A percentile compares a stretch with the other conserved stretches of the same genome.
Conservation (phyloP, 2,888 invertebrate genomes). For the Tanypteryx hageni region DNA sequence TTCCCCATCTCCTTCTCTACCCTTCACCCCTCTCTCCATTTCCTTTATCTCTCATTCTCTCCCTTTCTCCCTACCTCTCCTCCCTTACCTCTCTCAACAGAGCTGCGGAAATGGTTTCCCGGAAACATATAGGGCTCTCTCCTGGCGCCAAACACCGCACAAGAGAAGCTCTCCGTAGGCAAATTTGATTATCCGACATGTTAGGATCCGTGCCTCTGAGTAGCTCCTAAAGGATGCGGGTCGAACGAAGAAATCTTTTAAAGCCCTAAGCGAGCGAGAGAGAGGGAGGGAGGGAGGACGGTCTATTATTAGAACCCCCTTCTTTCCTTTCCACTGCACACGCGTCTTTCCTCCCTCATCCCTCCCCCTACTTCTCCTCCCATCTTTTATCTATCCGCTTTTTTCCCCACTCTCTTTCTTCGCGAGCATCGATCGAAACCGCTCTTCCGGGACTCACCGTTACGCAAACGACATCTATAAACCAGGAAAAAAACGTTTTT, state of each 20-base stretch:
- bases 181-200: constrained; percentile 19
- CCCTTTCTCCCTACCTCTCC: background rate
- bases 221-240: constrained; percentile 10
- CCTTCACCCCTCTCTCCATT: background rate
- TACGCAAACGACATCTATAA: no score
- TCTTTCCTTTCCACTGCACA: background rate
- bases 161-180: background rate
- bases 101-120: background rate
- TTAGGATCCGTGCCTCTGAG: constrained; percentile 9
- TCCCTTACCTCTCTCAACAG: background rate
- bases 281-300: background rate
- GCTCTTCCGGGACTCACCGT: no score
- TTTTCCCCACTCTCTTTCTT: background rate
- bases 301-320: background rate
- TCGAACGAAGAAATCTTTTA: constrained; percentile 1
- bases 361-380: no score
- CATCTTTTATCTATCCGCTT: background rate
- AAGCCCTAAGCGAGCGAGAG: background rate
- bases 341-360: background rate
- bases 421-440: background rate
- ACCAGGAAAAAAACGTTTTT: no score
- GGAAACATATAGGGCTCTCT: background rate
- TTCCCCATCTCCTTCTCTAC: no score
- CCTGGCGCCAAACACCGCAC: background rate
- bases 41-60: background rate